phyloP scores from a whole-genome alignment of 1,140 invertebrate genomes.

The Sitophilus oryzae region DNA sequence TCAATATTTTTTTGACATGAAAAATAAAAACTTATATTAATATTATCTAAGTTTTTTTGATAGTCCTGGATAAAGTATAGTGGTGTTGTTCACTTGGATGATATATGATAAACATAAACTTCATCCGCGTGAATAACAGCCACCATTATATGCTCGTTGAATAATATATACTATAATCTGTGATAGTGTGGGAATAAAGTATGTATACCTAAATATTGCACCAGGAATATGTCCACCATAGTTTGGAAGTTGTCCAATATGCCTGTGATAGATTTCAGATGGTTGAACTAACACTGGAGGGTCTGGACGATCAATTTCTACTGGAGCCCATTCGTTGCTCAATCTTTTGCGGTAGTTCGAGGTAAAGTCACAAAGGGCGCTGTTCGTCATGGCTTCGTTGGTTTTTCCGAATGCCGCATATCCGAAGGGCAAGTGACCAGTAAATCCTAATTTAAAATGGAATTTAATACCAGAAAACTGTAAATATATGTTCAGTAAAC shows the following conservation, averaged over 20 bases:
- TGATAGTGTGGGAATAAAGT: no score
- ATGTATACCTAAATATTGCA: slow-evolving; percentile 56
- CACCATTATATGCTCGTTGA: no score
- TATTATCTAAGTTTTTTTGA: no score
- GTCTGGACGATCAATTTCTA: slow-evolving; percentile 48
- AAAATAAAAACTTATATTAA: no score
- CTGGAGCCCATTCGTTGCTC: slow-evolving; percentile 63
- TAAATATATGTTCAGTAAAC: no score
- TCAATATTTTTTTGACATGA: no score
- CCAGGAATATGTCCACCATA: slow-evolving; percentile 70
- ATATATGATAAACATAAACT: no score
- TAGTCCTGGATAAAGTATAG: no score
- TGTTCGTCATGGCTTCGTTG: slow-evolving; percentile 56
- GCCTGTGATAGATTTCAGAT: slow-evolving; percentile 59
- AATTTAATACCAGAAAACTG: neutral
- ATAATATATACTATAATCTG: no score
- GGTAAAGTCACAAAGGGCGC: slow-evolving; percentile 61
- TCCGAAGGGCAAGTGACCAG: slow-evolving; percentile 61
- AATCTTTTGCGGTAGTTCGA: slow-evolving; percentile 60
- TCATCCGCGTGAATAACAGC: no score
- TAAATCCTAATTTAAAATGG: slow-evolving; percentile 52
- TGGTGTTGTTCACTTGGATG: no score
- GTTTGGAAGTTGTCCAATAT: slow-evolving; percentile 64
- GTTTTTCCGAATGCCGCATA: slow-evolving; percentile 57
- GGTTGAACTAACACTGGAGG: slow-evolving; percentile 47